Percentiles rank a stretch among this genome's conserved stretches.
Conservation (phyloP, 2,113 vertebrate species). For the Oryzias curvinotus region DNA sequence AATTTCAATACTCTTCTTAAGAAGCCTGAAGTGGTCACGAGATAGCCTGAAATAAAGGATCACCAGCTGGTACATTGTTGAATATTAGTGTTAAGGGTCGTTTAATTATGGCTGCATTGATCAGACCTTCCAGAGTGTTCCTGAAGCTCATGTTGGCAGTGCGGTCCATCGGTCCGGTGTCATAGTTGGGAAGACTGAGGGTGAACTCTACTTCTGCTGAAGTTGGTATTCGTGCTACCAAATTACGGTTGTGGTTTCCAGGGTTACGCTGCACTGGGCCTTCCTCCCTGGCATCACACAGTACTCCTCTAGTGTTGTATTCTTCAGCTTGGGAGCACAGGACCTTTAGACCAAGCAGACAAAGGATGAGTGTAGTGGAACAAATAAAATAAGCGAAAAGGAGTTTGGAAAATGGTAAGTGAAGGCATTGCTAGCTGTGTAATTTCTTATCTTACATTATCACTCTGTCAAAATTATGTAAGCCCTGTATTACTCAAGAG, state of each 20-base stretch:
- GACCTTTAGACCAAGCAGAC: slow-evolving; percentile 73
- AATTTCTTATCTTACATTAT: no score
- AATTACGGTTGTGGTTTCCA: slow-evolving; percentile 83
- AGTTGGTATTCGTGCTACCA: slow-evolving; percentile 84
- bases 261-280: slow-evolving; percentile 89
- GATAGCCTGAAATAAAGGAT: no score
- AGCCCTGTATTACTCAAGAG: no score
- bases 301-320: slow-evolving; percentile 81
- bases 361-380: background rate
- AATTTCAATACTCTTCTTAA: no score
- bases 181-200: slow-evolving; percentile 84
- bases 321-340: slow-evolving; percentile 84
- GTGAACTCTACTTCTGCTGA: slow-evolving; percentile 90
- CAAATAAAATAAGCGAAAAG: no score
- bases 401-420: no score
- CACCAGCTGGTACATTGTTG: background rate
- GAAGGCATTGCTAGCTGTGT: no score
- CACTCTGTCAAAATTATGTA: no score
- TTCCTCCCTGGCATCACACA: slow-evolving; percentile 83
- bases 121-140: slow-evolving; percentile 92
- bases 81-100: background rate
- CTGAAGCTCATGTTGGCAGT: slow-evolving; percentile 93
- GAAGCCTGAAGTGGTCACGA: no score
- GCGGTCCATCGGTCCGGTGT: slow-evolving; percentile 88
- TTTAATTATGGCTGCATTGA: slow-evolving; percentile 18